Conservation (phyloP, 2,888 invertebrate genomes). For the Epirrhoe alternata region DNA sequence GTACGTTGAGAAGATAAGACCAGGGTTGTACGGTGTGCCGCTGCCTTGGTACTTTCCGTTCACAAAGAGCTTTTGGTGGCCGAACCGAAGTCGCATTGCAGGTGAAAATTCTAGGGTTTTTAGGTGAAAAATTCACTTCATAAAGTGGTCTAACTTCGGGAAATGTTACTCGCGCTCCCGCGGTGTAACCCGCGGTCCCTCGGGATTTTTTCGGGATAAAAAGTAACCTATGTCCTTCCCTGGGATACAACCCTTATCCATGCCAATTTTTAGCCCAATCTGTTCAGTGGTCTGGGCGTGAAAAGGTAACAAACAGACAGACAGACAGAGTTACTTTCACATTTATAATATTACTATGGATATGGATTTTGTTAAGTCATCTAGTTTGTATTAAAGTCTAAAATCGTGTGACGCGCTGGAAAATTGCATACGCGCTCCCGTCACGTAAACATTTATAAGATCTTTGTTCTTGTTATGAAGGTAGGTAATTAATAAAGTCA, state of each 20-base stretch:
- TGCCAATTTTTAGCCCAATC: too few relatives aligned
- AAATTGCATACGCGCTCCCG: neutral
- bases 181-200: too few relatives aligned
- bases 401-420: too few relatives aligned
- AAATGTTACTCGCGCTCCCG: neutral
- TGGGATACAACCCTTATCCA: too few relatives aligned
- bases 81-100: slow-evolving; percentile 63
- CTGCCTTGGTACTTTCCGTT: slow-evolving; percentile 94
- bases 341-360: too few relatives aligned
- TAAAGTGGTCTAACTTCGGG: neutral
- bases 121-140: too few relatives aligned
- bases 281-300: too few relatives aligned
- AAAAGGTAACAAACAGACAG: too few relatives aligned
- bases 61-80: slow-evolving; percentile 85
- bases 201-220: too few relatives aligned
- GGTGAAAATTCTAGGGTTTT: slow-evolving; percentile 50
- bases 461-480: neutral
- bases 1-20: slow-evolving; percentile 94
- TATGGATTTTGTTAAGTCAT: neutral
- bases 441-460: neutral
- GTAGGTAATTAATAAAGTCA: neutral
- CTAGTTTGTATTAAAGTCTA: neutral
- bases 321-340: too few relatives aligned
- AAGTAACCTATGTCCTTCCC: too few relatives aligned
- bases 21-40: slow-evolving; percentile 94